Evolutionary conservation across 2,888 invertebrate species (phyloP), one percentile per base, ranked within the genome.

Genomic region (Orthosia gothica): DNA sequence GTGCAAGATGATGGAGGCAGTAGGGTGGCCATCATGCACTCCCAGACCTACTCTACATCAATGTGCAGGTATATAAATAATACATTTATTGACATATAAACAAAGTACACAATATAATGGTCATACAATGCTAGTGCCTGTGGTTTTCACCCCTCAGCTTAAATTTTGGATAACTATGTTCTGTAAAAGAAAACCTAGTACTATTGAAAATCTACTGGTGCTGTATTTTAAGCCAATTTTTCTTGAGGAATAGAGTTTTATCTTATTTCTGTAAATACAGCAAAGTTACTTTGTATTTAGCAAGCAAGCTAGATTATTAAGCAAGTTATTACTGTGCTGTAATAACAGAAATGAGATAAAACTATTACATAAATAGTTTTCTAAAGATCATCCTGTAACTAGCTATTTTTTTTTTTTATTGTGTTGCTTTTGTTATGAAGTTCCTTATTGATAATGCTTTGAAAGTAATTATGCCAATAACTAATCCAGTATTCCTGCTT

Each of bases 21-120:
- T 40, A 89, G 96, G 69, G 94, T 96, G 50, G 94, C 95, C 1
- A 92, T 96, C 69, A 94, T 96, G 95, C 95, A 96, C 69, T 92
- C 95, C 9, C 95, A 94, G 50, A 91, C 88, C 55, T 96, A 91
- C 79, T 87, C 94, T n/a, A 88, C 95, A 45, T 95, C 96, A 71
- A 87, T 96, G 87, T 96, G 95, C 93, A 92, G 96, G 96, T 96
- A 89, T 54, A 40, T 40, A 40, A 40, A 40, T 40, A 1, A 40
- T 40, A 40, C 9, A 40, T 40, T 40, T 40, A 40, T 40, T 32
- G 32, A 7, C 32, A 32, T 32, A 32, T 32, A 32, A 32, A 32
- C 32, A 32, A 32, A 32, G 40, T 40, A 9, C 1, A 40, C 40
- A 40, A 40, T 40, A 40, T 40, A 40, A 40, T 40, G 40, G 40